These are phyloP conservation scores for Tarsius wallacei DNA, from an alignment of 2,797 vertebrate genomes.

Conservation along the genomic window DNA sequence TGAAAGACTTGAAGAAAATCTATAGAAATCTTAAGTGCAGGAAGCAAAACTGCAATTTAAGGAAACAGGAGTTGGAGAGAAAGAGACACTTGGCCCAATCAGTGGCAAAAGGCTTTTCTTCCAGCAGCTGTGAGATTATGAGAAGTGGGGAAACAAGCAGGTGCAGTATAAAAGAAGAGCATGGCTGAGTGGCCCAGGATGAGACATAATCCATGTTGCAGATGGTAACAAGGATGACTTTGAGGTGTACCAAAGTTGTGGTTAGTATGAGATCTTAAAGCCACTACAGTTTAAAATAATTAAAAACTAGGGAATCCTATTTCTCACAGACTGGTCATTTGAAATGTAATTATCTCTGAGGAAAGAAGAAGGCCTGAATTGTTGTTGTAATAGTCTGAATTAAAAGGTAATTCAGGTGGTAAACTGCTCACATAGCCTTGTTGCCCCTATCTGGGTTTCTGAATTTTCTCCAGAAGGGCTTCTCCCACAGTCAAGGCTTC, in stretches of 20 bases:
- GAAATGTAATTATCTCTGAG: not conserved
- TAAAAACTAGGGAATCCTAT: not conserved
- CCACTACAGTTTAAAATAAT: not conserved
- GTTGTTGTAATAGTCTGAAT: not conserved
- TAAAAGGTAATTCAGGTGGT: not conserved
- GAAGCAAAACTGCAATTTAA: conserved; percentile 27
- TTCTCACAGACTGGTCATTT: not conserved
- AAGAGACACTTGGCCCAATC: conserved; percentile 39
- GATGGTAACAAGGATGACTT: not conserved
- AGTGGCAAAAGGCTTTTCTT: not conserved
- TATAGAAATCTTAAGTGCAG: not conserved
- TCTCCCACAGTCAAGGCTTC: not conserved
- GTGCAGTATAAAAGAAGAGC: conserved; percentile 31
- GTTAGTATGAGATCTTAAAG: not conserved
- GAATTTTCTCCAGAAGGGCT: not conserved
- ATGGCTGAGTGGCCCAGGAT: not conserved
- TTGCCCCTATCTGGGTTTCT: not conserved
- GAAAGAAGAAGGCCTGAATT: conserved; percentile 1
- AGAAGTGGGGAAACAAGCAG: not conserved
- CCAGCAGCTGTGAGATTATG: conserved; percentile 45
- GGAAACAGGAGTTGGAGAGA: not conserved
- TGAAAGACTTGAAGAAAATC: not conserved
- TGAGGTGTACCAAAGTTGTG: not conserved
- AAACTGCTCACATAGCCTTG: not conserved
- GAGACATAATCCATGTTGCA: not conserved